phyloP scores from a whole-genome alignment of 2,113 vertebrate species.

The Cyrtonyx montezumae region DNA sequence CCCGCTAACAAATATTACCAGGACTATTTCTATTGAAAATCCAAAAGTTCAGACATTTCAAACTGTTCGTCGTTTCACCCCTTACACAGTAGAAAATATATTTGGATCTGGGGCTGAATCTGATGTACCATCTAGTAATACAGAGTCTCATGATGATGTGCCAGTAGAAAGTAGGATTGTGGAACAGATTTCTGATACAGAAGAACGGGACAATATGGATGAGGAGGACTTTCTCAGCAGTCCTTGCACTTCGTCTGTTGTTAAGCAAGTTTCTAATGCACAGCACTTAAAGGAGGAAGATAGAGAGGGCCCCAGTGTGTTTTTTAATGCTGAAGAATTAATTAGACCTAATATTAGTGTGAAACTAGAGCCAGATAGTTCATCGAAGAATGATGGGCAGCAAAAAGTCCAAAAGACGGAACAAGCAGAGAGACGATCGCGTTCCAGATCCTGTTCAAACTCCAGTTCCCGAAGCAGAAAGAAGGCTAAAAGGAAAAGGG shows the following conservation, averaged over 20 bases:
- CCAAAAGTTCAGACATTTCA: constrained; percentile 68
- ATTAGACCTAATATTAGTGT: constrained; percentile 58
- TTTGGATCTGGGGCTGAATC: constrained; percentile 57
- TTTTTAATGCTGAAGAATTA: constrained; percentile 62
- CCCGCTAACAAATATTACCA: constrained; percentile 74
- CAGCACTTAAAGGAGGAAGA: constrained; percentile 59
- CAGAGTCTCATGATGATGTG: neutral
- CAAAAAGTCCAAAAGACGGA: constrained; percentile 26
- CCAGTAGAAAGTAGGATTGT: constrained; percentile 43
- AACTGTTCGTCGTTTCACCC: constrained; percentile 79
- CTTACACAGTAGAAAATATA: constrained; percentile 46
- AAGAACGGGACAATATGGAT: neutral
- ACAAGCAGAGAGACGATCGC: constrained; percentile 51
- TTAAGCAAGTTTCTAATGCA: constrained; percentile 10
- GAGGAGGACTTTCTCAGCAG: constrained; percentile 12
- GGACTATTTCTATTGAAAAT: constrained; percentile 79
- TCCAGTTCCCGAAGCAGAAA: constrained; percentile 73
- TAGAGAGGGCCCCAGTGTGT: constrained; percentile 49
- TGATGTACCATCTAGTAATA: neutral
- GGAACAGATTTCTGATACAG: constrained; percentile 60
- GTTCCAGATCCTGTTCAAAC: constrained; percentile 72
- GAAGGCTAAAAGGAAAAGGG: constrained; percentile 74
- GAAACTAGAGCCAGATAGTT: constrained; percentile 56
- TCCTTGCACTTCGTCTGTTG: constrained; percentile 36
- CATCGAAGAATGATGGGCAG: constrained; percentile 30